Conservation (phyloP, 2,113 vertebrate species). For the Hypocryptadius cinnamomeus region DNA sequence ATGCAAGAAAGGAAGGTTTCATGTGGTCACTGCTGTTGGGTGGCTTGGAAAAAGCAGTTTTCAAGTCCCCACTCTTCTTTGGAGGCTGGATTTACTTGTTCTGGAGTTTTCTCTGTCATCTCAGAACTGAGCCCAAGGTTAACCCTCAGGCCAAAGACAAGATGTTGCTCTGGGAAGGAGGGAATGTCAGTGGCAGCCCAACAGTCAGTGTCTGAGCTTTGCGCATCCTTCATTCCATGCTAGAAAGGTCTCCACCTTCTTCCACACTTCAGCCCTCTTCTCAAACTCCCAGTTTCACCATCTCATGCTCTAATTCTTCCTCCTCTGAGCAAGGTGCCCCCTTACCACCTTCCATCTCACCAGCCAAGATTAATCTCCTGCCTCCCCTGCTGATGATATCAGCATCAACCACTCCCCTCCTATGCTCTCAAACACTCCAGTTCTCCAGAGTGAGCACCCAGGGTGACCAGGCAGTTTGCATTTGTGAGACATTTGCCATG, state of each 20-base stretch:
- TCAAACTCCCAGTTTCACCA: not conserved
- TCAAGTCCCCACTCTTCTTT: not conserved
- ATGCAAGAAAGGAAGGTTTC: not conserved
- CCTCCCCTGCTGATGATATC: not conserved
- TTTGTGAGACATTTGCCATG: not conserved
- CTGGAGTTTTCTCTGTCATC: not conserved
- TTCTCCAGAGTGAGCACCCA: not conserved
- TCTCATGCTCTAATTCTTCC: not conserved
- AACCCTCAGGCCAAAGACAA: not conserved
- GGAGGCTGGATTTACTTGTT: not conserved
- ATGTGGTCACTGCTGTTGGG: not conserved
- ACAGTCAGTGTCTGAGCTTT: not conserved
- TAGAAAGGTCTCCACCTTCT: not conserved
- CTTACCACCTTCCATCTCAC: not conserved
- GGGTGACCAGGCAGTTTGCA: not conserved
- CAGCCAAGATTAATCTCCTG: not conserved
- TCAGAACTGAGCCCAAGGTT: not conserved
- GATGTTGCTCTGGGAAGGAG: not conserved
- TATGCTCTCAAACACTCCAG: not conserved
- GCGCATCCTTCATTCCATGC: not conserved
- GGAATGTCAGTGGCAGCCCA: fast-evolving
- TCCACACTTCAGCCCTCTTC: not conserved
- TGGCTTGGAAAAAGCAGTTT: not conserved
- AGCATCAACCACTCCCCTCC: not conserved
- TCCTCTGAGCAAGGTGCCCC: not conserved